A percentile compares a stretch with the other conserved stretches of the same genome.
Evolutionary conservation across 1,140 invertebrate genomes (phyloP).

Genomic region (Pseudomyrmex gracilis): DNA sequence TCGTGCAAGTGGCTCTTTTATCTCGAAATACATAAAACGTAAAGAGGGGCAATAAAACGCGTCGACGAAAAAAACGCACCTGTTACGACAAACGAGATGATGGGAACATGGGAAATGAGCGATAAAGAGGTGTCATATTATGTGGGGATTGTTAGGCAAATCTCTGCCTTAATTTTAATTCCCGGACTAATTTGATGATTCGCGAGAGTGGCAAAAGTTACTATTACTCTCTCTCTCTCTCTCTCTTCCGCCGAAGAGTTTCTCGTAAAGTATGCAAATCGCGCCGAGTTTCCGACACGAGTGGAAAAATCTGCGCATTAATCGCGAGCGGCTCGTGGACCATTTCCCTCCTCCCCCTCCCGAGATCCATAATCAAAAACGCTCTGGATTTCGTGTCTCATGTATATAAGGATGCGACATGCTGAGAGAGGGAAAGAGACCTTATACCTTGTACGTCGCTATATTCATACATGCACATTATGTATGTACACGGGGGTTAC

Average conservation of each 20-base stretch:
- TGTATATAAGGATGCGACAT: slow-evolving; percentile 55
- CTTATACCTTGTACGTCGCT: slow-evolving; percentile 30
- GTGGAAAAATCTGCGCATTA: slow-evolving; percentile 40
- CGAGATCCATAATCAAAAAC: slow-evolving; percentile 54
- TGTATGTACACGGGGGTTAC: slow-evolving; percentile 63
- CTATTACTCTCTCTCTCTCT: no score
- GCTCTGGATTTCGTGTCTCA: slow-evolving; percentile 44
- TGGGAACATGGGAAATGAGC: no score
- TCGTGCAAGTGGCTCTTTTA: not conserved
- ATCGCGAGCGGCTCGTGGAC: slow-evolving; percentile 18
- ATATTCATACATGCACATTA: slow-evolving; percentile 64
- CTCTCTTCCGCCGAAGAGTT: not conserved
- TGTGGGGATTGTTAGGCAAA: not conserved
- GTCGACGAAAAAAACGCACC: no score
- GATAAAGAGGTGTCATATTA: not conserved
- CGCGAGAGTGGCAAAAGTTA: no score
- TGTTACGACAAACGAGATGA: no score
- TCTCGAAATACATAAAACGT: not conserved
- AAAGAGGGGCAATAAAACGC: not conserved
- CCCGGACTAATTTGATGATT: not conserved
- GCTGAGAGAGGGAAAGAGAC: slow-evolving; percentile 35
- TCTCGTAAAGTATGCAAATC: slow-evolving; percentile 35
- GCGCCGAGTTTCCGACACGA: not conserved
- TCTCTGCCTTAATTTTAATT: not conserved
- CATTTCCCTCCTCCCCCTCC: not conserved